These are phyloP conservation scores for Drosophila formosana DNA, from an alignment of 2,888 invertebrate species.

Conservation along the genomic window DNA sequence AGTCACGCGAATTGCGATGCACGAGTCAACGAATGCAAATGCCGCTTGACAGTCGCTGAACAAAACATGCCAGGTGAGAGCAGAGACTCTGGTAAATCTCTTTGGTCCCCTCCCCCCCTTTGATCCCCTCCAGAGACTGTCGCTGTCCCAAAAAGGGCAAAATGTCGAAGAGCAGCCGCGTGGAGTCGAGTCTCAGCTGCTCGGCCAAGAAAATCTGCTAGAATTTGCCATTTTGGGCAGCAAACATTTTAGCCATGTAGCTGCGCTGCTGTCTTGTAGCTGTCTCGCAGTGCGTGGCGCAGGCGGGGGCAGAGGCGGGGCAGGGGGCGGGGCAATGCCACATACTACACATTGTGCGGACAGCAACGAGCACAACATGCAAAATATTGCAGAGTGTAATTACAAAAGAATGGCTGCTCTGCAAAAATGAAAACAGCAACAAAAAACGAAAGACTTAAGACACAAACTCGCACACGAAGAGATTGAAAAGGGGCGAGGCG, in stretches of 20 bases:
- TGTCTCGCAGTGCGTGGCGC: conserved; percentile 10
- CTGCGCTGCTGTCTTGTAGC: conserved; percentile 54
- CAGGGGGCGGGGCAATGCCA: conserved; percentile 8
- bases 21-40: conserved; percentile 62
- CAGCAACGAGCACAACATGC: conserved; percentile 31
- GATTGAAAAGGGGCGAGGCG: not conserved
- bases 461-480: conserved; percentile 47
- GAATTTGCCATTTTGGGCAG: conserved; percentile 74
- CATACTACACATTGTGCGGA: conserved; percentile 1
- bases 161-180: conserved; percentile 51
- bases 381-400: conserved; percentile 56
- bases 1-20: conserved; percentile 75
- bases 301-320: conserved; percentile 8
- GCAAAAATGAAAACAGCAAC: not conserved
- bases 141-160: conserved; percentile 60
- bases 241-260: conserved; percentile 72
- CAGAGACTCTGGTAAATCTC: conserved; percentile 10
- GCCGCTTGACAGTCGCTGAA: conserved; percentile 57
- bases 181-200: not conserved
- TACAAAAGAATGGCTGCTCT: conserved; percentile 59
- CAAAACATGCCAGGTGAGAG: conserved; percentile 36
- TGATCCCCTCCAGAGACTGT: conserved; percentile 6
- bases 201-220: conserved; percentile 64
- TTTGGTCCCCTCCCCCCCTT: not conserved
- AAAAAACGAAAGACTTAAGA: conserved; percentile 55